Base-by-base conservation (phyloP, 2,888 invertebrate species). In the Lysandra coridon region DNA sequence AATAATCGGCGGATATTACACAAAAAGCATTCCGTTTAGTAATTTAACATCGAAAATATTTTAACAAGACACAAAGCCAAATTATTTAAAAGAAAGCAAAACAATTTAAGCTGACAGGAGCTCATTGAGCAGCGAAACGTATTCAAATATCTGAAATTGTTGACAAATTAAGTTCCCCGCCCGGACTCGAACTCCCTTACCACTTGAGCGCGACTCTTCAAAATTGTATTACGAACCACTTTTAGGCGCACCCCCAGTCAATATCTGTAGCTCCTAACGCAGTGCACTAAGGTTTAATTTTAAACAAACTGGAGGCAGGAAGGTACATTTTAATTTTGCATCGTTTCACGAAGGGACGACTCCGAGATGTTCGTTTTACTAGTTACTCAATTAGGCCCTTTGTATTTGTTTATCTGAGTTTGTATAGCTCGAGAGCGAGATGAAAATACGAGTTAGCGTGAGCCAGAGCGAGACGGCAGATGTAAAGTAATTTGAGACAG, bases 301-400 rank as follows among this genome's bases (percentile, higher is more conserved):
- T 17, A 60, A 81, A 78, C 80, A 49, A 6, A 37, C 14, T 17
- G 49, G 81, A 78, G 40, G 5, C 1, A 74, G 84, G 83, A 81
- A 62, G 53, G 57, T 82, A 78, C 74, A 80, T 44, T 30, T 37
- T 84, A 88, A 85, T 80, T 80, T 88, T 84, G 92, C 85, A 82
- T 84, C 84, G 87, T 84, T 86, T 87, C 84, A 86, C 89, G 90
- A 89, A 93, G 93, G 93, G 93, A 93, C 91, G 91, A 89, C 87
- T 90, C 90, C 88, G 89, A 91, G 90, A 90, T 91, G 92, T 92
- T 92, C 93, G 92, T 92, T 94, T 92, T 93, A 93, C 94, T 94
- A 94, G 93, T 95, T 94, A 95, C 94, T 95, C 95, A 95, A 95
- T 95, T 95, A 95, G 95, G 93, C 93, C 93, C 94, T 95, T 94